Base-by-base conservation (phyloP, 2,888 invertebrate genomes). In the Cerastis leucographa region DNA sequence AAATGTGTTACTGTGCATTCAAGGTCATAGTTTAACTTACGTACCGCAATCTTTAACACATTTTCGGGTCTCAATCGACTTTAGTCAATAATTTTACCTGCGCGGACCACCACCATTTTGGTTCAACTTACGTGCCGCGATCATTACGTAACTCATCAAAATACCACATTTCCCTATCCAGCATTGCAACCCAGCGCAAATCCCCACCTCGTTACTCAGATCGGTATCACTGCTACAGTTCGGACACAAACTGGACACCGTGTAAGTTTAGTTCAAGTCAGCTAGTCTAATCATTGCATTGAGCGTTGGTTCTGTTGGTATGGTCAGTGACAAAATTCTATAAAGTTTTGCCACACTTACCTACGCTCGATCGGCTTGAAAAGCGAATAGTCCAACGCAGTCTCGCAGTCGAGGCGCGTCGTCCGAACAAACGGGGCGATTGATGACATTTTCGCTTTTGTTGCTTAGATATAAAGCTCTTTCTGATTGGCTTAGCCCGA, bases 131-230 rank as follows among this genome's bases (percentile, higher is more conserved):
- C n/a, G n/a, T n/a, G n/a, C n/a, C n/a, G n/a, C n/a, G n/a, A n/a
- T n/a, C n/a, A n/a, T n/a, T n/a, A 35, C 5, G 4, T 46, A 51
- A 19, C 14, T 14, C 2, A 17, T 22, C 42, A n/a, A 42, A 51
- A 51, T 11, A n/a, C 4, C 19, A 14, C 44, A 44, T 72, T 72
- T 40, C 51, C 51, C 44, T 54, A 68, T 14, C n/a, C 61, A 51
- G 40, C 9, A 17, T 7, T 40, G 62, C 74, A 72, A 35, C 35
- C 3, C 25, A 76, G 77, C 62, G 66, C 61, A 77, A 71, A 77
- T 74, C 76, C 56, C 8, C 72, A 75, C 29, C 66, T 83, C 76
- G 75, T 78, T 64, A 72, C 51, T 80, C 74, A 85, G 85, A 85
- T 80, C 78, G 19, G 44, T 83, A 85, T 85, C 84, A 59, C 12